Base-by-base conservation (phyloP, 2,113 vertebrate genomes). In the Malurus alboscapulatus region DNA sequence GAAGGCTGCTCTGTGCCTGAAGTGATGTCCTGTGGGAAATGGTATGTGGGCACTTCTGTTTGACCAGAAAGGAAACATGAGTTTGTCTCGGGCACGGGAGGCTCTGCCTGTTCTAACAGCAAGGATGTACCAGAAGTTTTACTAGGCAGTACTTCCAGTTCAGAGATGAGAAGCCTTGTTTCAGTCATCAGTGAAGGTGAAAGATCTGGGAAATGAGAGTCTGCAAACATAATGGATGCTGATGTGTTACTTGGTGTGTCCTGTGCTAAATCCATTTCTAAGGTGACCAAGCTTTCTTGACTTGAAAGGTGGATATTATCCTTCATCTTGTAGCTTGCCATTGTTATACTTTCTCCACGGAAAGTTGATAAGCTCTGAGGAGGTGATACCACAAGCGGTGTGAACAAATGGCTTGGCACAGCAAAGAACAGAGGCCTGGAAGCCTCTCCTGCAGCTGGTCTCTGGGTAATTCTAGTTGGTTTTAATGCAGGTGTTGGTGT, bases 401-500 rank as follows among this genome's bases (percentile, higher is more conserved):
- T 61, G 67, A 65, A 29, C 36, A 77, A 38, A n/a, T 2, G 15
- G n/a, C 50, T 95, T 71, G 68, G 55, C 26, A 54, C 38, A 59
- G 65, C 10, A 14, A 61, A 66, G 47, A 36, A 20, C 36, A 76
- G 54, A 91, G 50, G 50, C 13, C 38, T 63, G 75, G 68, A 58
- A 69, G n/a, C 22, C 18, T 77, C 47, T 63, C n/a, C 72, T 55
- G 44, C 44, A 87, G 42, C 36, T 92, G 71, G 14, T 62, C 40
- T 84, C 45, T 34, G 65, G 24, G 45, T 79, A 21, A 30, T 61
- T 84, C 36, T 72, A 2, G 16, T 21, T 14, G 76, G 84, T 53
- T 79, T 81, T 55, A 93, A 17, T 47, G 63, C 62, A n/a, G 91
- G 95, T 25, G 94, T 97, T 42, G 96, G 94, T 1, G 87, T 96